Evolutionary conservation across 2,888 invertebrate species (phyloP), one percentile per base, ranked within the genome.

Genomic region (Lepidochitona cinerea): DNA sequence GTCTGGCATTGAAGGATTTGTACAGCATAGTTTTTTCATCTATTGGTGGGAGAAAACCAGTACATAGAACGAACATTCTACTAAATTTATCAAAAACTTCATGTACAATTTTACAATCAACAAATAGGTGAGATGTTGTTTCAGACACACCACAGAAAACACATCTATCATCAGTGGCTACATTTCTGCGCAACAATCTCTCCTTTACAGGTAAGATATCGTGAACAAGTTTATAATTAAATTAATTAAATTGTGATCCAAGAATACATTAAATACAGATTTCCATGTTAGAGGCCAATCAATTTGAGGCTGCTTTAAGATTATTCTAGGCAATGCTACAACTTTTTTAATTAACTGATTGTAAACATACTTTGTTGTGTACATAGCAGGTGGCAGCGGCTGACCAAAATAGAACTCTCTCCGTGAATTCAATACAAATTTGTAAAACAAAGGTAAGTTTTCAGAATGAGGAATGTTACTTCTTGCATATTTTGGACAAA

Each of bases 161-260:
- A 26, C 59, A 59, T 23, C 32, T 59, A 26, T 59, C 32, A 26
- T 59, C 59, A 26, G 59, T 7, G 26, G 59, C 59, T 29, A 29
- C 59, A 7, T 59, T 4, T 26, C 59, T 59, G 23, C 59, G 23
- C 26, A 59, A 29, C 29, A 59, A 29, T 29, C 59, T 4, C 9
- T 59, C 59, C 32, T 59, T 59, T n/a, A 59, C 59, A 29, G 59
- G 59, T 26, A 59, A 26, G 32, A 59, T 59, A 29, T 59, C 59
- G 9, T 59, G 4, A 14, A 59, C 59, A 23, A 59, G 32, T 59
- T 59, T 59, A 59, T 29, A 59, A 29, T 14, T 29, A 29, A 59
- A 59, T 59, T 4, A 14, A 59, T 32, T 14, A 59, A 29, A 59
- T 59, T 59, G 32, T 59, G 59, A 59, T 59, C 59, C 59, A 59